These are phyloP conservation scores for Heliothis virescens DNA, from an alignment of 1,140 invertebrate genomes.

Conservation along the genomic window DNA sequence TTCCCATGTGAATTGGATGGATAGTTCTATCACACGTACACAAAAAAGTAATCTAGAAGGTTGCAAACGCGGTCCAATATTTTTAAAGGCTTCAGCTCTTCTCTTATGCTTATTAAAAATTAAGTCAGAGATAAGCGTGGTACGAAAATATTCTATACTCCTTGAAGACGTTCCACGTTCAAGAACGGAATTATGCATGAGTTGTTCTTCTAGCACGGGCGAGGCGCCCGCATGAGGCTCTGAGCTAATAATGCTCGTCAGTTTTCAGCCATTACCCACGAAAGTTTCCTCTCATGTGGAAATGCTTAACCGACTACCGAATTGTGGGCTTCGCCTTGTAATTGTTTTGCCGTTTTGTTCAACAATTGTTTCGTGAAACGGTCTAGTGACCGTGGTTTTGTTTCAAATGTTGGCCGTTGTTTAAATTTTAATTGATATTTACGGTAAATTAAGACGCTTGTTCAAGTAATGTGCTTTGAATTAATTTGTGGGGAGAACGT, in stretches of 20 bases:
- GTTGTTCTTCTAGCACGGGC: slow-evolving; percentile 3
- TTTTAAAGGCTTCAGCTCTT: background rate
- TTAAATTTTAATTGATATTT: slow-evolving; percentile 44
- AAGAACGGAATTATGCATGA: slow-evolving; percentile 37
- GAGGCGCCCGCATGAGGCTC: slow-evolving; percentile 14
- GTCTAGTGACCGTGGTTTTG: slow-evolving; percentile 25
- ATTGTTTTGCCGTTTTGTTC: slow-evolving; percentile 32
- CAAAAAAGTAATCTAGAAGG: background rate
- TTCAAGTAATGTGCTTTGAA: slow-evolving; percentile 45
- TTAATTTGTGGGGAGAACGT: slow-evolving; percentile 38
- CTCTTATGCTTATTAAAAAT: slow-evolving; percentile 30
- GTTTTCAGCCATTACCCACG: slow-evolving; percentile 28
- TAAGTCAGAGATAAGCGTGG: background rate
- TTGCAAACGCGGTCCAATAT: background rate
- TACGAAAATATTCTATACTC: slow-evolving; percentile 17
- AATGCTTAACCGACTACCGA: background rate
- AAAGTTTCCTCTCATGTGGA: slow-evolving; percentile 36
- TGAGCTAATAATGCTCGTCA: slow-evolving; percentile 36
- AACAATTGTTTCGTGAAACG: slow-evolving; percentile 21
- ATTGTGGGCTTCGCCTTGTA: slow-evolving; percentile 18
- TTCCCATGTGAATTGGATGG: background rate
- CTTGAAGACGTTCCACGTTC: slow-evolving; percentile 13
- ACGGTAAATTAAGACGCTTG: slow-evolving; percentile 40
- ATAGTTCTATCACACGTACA: background rate
- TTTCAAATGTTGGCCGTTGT: slow-evolving; percentile 28